phyloP scores from a whole-genome alignment of 2,888 invertebrate species.

The Polia nebulosa region DNA sequence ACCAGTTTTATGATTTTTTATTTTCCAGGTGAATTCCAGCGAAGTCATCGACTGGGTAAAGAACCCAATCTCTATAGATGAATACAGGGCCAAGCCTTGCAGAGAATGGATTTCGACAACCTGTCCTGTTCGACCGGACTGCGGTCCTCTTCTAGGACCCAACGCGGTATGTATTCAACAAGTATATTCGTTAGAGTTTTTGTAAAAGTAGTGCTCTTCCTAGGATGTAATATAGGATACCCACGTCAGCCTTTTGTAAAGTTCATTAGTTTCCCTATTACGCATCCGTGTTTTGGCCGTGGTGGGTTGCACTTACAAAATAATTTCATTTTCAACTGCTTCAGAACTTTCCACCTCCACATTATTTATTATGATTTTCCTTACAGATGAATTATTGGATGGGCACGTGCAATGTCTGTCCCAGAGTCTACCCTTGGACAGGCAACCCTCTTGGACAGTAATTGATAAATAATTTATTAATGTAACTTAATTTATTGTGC shows the following conservation, averaged over 20 bases:
- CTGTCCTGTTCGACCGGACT: constrained; percentile 65
- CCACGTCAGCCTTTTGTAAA: neutral
- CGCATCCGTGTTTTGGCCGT: neutral
- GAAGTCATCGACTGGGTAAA: constrained; percentile 91
- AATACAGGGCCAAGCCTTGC: constrained; percentile 76
- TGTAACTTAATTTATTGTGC: constrained; percentile 21
- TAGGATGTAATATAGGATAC: no score
- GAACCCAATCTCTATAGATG: constrained; percentile 86
- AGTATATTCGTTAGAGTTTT: no score
- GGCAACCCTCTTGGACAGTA: constrained; percentile 87
- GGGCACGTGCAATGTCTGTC: constrained; percentile 87
- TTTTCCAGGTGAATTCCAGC: constrained; percentile 80
- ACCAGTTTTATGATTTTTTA: neutral
- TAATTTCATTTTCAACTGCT: neutral
- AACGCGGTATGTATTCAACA: constrained; percentile 66
- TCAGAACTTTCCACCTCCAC: no score
- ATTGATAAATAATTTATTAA: constrained; percentile 18
- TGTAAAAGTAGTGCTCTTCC: no score
- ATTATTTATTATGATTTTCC: neutral
- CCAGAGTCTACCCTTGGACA: constrained; percentile 90
- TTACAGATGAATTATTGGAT: constrained; percentile 86
- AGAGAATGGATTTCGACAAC: constrained; percentile 50
- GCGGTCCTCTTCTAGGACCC: constrained; percentile 69
- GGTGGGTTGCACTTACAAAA: neutral
- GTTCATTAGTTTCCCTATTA: neutral